Evolutionary conservation across 2,888 invertebrate species (phyloP).

Genomic region (Pseudococcus longispinus): DNA sequence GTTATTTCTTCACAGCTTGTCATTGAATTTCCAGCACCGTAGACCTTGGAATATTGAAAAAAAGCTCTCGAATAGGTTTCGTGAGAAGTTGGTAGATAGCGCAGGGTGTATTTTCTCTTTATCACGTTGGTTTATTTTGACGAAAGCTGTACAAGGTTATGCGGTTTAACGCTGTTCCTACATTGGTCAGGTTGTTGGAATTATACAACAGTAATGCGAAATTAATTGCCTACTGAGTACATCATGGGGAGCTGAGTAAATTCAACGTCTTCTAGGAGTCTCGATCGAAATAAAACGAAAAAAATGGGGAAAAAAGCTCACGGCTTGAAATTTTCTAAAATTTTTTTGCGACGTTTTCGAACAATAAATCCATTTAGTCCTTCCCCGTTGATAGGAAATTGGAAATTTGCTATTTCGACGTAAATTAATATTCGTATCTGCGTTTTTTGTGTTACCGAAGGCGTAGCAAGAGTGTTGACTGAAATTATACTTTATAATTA

Average conservation of each 20-base stretch:
- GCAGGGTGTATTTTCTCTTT: background rate
- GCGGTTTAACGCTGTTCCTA: background rate
- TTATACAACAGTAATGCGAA: background rate
- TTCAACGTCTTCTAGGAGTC: background rate
- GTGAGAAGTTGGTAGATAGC: background rate
- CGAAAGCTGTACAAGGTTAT: background rate
- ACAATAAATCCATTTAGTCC: background rate
- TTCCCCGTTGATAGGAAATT: background rate
- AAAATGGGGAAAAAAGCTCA: background rate
- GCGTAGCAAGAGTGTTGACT: background rate
- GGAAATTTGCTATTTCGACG: background rate
- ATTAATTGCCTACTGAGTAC: slow-evolving; percentile 5
- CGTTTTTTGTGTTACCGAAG: background rate
- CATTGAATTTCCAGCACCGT: background rate
- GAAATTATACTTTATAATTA: slow-evolving; percentile 12
- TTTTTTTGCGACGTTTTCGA: background rate
- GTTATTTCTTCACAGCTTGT: background rate
- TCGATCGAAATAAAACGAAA: background rate
- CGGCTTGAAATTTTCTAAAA: slow-evolving; percentile 7
- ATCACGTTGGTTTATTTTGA: background rate
- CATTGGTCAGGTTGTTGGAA: background rate
- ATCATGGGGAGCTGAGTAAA: background rate
- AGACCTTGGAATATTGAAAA: background rate
- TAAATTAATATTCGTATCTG: background rate
- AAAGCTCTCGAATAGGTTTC: background rate